Evolutionary conservation across 2,797 vertebrate species (phyloP), one percentile per base, ranked within the genome.

Genomic region (Octomys mimax): DNA sequence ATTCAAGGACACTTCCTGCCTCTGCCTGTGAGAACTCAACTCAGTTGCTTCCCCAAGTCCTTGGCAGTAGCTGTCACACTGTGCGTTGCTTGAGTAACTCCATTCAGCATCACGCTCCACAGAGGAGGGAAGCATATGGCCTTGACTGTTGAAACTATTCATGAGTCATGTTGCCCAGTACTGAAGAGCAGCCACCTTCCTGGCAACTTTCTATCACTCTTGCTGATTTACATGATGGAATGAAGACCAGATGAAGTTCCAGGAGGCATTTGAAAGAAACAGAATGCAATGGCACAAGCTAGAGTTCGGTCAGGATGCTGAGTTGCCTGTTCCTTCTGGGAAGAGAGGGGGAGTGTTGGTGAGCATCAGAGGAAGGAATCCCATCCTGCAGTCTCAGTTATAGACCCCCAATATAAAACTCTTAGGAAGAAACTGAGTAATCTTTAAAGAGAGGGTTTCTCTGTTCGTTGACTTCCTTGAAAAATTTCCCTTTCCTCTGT

Each of bases 121-220:
- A 81, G 61, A 96, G 64, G 42, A 97, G 61, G 91, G 66, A 64
- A 94, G 16, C 96, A 97, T 96, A 96, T 91, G 91, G 96, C 89
- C 95, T 95, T 66, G 88, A 75, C 86, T 92, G 86, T 96, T 96
- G 87, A 91, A 97, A 95, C 92, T 96, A 95, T 88, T 95, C 96
- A 73, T 86, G 92, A 95, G 75, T 96, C 96, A 80, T n/a, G 75
- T 79, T 96, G 92, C 92, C 91, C 92, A 61, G 79, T 78, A 54
- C 66, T 95, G 86, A 95, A 97, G 95, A 83, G 59, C 73, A 96
- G 83, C 88, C 92, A 96, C 94, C 94, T 96, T 94, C 77, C 78
- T 89, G 87, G 83, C 94, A 94, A 79, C 39, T 94, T 82, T 93
- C 92, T 95, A 97, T 52, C 31, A 87, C 93, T 94, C 92, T 66